These are phyloP conservation scores for Catharus ustulatus DNA, from an alignment of 2,797 vertebrate genomes.

Conservation along the genomic window DNA sequence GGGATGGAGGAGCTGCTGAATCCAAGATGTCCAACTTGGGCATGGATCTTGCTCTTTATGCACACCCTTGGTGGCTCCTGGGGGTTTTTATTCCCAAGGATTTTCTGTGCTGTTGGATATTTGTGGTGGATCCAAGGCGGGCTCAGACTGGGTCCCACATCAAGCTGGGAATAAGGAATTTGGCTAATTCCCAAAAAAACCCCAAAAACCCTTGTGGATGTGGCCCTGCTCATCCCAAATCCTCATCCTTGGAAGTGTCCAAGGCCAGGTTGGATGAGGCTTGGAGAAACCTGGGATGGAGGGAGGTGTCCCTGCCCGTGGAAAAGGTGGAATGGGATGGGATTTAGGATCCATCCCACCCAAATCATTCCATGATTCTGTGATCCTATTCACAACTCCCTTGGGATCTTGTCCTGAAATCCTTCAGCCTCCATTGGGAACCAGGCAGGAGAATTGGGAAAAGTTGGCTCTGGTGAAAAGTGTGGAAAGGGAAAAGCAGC, in stretches of 20 bases:
- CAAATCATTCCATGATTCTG: not conserved
- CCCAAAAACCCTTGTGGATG: too few species aligned
- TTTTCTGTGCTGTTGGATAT: not conserved
- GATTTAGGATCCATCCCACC: not conserved
- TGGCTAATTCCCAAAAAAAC: not conserved
- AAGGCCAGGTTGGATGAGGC: accelerated
- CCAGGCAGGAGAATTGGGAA: accelerated
- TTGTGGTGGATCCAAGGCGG: not conserved
- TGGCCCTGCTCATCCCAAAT: not conserved
- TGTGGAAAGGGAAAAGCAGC: not conserved
- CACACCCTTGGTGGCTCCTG: not conserved
- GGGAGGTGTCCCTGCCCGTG: not conserved
- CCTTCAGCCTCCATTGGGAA: not conserved
- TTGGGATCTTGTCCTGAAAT: not conserved
- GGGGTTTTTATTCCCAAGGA: not conserved
- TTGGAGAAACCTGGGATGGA: not conserved
- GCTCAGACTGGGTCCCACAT: accelerated
- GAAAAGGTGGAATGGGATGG: not conserved
- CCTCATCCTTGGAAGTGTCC: not conserved
- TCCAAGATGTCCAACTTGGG: not conserved
- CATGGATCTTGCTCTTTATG: not conserved
- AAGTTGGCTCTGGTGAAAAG: accelerated
- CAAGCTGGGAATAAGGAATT: not conserved
- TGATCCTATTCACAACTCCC: accelerated
- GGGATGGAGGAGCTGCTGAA: not conserved